Evolutionary conservation across 2,797 vertebrate species (phyloP).

Genomic region (Myotis findleyi): DNA sequence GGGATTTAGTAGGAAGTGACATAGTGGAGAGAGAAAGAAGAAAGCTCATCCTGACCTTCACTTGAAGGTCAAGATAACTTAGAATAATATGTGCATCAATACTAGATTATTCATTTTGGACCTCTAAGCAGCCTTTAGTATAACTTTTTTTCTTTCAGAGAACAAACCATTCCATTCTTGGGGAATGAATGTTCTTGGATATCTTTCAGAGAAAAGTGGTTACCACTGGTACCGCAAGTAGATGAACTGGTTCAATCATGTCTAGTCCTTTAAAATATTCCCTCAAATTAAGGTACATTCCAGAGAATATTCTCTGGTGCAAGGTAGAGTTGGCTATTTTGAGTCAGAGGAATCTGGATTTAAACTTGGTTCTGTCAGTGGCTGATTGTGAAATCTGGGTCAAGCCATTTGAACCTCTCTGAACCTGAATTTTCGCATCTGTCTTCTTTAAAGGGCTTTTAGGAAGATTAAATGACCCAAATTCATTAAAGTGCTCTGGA

Average conservation of each 20-base stretch:
- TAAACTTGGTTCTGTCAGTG: slow-evolving; percentile 26
- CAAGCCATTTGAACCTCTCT: slow-evolving; percentile 45
- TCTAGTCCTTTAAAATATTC: slow-evolving; percentile 17
- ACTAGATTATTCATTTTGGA: slow-evolving; percentile 14
- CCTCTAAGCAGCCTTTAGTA: neutral
- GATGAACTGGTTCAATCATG: slow-evolving; percentile 21
- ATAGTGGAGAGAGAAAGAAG: neutral
- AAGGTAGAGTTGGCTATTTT: slow-evolving; percentile 50
- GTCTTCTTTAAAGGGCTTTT: neutral
- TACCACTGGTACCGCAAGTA: neutral
- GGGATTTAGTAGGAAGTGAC: neutral
- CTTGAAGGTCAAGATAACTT: slow-evolving; percentile 35
- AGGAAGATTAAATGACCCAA: slow-evolving; percentile 55
- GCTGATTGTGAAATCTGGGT: slow-evolving; percentile 45
- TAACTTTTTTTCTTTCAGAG: slow-evolving; percentile 45
- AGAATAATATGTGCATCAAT: slow-evolving; percentile 8
- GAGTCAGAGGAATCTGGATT: slow-evolving; percentile 49
- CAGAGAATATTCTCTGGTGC: slow-evolving; percentile 6
- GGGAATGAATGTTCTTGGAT: neutral
- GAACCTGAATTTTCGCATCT: slow-evolving; percentile 27
- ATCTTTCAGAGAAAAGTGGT: neutral
- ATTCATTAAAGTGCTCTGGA: slow-evolving; percentile 43
- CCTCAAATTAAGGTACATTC: slow-evolving; percentile 40
- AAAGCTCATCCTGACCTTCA: slow-evolving; percentile 1
- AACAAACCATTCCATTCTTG: slow-evolving; percentile 41